Conservation (phyloP, 2,113 vertebrate species). For the Scortum barcoo region DNA sequence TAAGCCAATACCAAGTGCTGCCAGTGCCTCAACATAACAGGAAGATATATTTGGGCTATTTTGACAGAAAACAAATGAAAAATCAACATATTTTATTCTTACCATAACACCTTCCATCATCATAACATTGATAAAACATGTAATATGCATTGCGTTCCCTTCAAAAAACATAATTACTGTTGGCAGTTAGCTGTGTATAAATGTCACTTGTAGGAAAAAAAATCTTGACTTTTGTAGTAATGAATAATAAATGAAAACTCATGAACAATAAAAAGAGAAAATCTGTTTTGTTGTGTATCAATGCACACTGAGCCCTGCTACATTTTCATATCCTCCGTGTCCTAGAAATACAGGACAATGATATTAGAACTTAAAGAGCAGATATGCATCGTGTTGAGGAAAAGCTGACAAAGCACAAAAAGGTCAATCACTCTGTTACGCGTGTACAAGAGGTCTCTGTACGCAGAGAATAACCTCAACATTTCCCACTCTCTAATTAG, state of each 20-base stretch:
- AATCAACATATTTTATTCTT: not conserved
- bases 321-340: not conserved
- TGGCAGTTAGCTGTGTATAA: too few relatives aligned
- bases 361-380: not conserved
- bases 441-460: not conserved
- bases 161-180: too few relatives aligned
- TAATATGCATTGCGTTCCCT: too few relatives aligned
- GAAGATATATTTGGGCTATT: not conserved
- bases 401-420: slow-evolving; percentile 23
- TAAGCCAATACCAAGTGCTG: not conserved
- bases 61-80: not conserved
- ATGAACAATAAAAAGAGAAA: not conserved
- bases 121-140: too few relatives aligned
- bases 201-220: too few relatives aligned
- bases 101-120: not conserved
- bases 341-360: not conserved
- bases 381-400: slow-evolving; percentile 19
- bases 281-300: not conserved
- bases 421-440: not conserved
- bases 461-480: not conserved
- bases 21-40: not conserved
- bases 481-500: slow-evolving; percentile 10
- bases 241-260: not conserved
- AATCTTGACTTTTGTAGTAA: too few relatives aligned
- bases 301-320: not conserved